phyloP scores from a whole-genome alignment of 2,113 vertebrate species.

The Orientallactaga bullata region DNA sequence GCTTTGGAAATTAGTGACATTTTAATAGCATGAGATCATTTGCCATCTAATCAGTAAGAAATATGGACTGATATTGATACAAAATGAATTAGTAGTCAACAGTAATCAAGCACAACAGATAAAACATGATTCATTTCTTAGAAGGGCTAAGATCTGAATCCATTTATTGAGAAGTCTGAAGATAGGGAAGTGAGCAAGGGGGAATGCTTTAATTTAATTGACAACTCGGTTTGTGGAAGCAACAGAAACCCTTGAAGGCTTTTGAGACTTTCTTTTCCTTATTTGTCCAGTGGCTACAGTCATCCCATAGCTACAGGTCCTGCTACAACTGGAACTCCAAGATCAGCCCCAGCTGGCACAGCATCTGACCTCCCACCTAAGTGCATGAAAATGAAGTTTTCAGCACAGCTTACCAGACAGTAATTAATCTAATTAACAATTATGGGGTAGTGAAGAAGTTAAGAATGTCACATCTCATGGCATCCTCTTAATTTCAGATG shows the following conservation, averaged over 20 bases:
- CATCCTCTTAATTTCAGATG: constrained; percentile 73
- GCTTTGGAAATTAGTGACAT: constrained; percentile 56
- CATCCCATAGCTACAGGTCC: constrained; percentile 52
- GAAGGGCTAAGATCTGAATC: constrained; percentile 82
- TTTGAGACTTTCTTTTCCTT: constrained; percentile 69
- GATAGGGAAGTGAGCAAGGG: constrained; percentile 66
- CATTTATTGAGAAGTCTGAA: constrained; percentile 73
- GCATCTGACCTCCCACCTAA: constrained; percentile 67
- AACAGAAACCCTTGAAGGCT: constrained; percentile 77
- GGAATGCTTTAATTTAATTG: constrained; percentile 83
- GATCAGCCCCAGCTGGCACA: constrained; percentile 67
- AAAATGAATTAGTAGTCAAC: constrained; percentile 85
- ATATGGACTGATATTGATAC: constrained; percentile 84
- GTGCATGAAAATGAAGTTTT: constrained; percentile 77
- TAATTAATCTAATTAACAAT: constrained; percentile 80
- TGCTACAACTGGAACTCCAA: constrained; percentile 71
- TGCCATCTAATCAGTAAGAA: constrained; percentile 77
- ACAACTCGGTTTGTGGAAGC: constrained; percentile 81
- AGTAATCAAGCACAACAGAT: constrained; percentile 78
- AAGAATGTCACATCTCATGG: constrained; percentile 74
- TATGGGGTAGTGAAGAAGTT: constrained; percentile 57
- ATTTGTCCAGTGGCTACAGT: constrained; percentile 20
- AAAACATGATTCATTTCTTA: constrained; percentile 84
- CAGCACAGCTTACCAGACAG: constrained; percentile 62
- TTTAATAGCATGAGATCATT: constrained; percentile 82